These are phyloP conservation scores for Telmatherina bonti DNA, from an alignment of 2,797 vertebrate species.

Conservation along the genomic window DNA sequence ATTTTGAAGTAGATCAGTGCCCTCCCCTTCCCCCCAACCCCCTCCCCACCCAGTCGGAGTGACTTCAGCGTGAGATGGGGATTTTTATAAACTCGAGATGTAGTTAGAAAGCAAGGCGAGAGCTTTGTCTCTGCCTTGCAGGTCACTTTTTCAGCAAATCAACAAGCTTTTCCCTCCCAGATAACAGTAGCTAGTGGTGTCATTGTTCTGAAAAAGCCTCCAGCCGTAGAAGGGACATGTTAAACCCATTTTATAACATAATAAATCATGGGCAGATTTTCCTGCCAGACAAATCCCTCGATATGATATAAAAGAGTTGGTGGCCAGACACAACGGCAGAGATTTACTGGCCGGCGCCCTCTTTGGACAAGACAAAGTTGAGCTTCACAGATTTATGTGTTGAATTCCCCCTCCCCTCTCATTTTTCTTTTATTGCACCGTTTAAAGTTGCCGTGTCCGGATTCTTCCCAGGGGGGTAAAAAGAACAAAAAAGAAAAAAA, in stretches of 20 bases:
- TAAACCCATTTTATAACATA: conserved; percentile 72
- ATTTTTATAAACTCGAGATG: conserved; percentile 57
- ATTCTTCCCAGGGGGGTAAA: conserved; percentile 48
- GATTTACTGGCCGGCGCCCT: conserved; percentile 68
- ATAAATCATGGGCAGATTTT: conserved; percentile 78
- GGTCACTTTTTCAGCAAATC: conserved; percentile 34
- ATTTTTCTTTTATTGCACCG: conserved; percentile 63
- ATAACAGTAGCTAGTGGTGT: conserved; percentile 52
- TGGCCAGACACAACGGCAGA: conserved; percentile 63
- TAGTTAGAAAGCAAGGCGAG: conserved; percentile 36
- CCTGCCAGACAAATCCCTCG: conserved; percentile 74
- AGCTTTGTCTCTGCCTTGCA: conserved; percentile 44
- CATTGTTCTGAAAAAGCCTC: conserved; percentile 62
- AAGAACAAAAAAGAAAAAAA: neutral
- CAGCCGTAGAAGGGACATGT: conserved; percentile 63
- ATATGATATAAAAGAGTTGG: conserved; percentile 69
- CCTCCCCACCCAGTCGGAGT: conserved; percentile 25
- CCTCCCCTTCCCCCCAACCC: neutral
- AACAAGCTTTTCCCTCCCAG: conserved; percentile 43
- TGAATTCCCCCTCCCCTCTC: conserved; percentile 44
- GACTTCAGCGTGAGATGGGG: conserved; percentile 44
- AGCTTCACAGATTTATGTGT: conserved; percentile 73
- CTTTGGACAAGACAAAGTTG: conserved; percentile 68
- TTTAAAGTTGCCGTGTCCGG: conserved; percentile 59
- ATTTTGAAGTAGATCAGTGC: conserved; percentile 53